Base-by-base conservation (phyloP, 2,888 invertebrate species). In the Lydus trimaculatus region DNA sequence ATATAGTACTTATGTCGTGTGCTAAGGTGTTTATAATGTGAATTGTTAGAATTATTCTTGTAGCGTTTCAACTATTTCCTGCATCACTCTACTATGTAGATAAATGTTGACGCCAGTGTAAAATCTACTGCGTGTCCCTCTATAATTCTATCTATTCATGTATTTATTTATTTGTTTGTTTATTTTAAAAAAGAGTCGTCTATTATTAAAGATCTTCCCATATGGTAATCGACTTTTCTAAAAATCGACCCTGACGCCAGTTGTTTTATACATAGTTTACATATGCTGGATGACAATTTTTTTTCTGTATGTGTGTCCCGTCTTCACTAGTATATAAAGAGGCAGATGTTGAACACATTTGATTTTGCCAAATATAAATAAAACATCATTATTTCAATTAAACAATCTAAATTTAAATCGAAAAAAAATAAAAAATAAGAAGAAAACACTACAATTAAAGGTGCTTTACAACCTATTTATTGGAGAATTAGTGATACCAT, bases 21-120 rank as follows among this genome's bases (percentile, higher is more conserved):
- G 61, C 61, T 17, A 39, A 52, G 8, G 23, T 17, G 23, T 25
- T 52, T 13, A 23, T 25, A 52, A 52, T 52, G 23, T 52, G 52
- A 52, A 52, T 52, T 13, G 23, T 52, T 33, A 4, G 13, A 68
- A 65, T 58, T 65, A 68, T 68, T 68, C 68, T 31, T 11, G 48
- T 31, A 20, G 31, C 65, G 68, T 68, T 58, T 23, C 52, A 31
- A 59, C 64, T 58, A 48, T 63, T 68, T 68, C 68, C 68, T 65
- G 61, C 15, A 36, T 39, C 48, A n/a, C 5, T 39, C 43, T n/a
- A 8, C 5, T 39, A 4, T n/a, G n/a, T n/a, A n/a, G n/a, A n/a
- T n/a, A n/a, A n/a, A n/a, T 33, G 11, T 33, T 33, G 33, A 33
- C 33, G 33, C 33, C 33, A 7, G 33, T 7, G 28, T 33, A 9